Conservation (phyloP, 2,797 vertebrate species). For the Psittacula derbiana region DNA sequence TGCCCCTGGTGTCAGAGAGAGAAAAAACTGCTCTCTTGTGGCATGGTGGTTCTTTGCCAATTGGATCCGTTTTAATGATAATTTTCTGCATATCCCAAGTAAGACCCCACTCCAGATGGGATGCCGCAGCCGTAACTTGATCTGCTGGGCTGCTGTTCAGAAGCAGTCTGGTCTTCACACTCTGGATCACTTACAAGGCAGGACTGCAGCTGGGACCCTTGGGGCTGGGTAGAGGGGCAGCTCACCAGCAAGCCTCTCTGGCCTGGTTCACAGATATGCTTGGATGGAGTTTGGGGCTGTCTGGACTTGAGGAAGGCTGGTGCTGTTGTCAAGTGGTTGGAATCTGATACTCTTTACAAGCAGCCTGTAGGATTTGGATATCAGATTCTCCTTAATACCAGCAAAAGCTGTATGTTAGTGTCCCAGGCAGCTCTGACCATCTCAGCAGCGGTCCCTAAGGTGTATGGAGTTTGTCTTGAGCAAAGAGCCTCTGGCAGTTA, state of each 20-base stretch:
- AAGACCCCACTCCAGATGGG: neutral
- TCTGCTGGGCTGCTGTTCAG: neutral
- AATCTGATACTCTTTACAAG: neutral
- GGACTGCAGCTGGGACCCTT: constrained; percentile 39
- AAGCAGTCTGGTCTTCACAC: neutral
- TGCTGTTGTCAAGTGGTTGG: neutral
- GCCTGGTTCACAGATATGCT: neutral
- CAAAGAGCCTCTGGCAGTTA: neutral
- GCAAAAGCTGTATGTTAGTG: neutral
- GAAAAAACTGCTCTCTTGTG: neutral
- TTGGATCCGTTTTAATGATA: neutral
- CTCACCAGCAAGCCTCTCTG: neutral
- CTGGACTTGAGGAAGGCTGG: neutral
- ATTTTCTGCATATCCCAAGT: constrained; percentile 18
- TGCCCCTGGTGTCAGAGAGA: neutral
- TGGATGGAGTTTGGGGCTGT: neutral
- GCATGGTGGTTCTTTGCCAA: neutral
- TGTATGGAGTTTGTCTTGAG: neutral
- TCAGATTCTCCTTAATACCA: neutral
- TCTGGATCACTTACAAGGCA: neutral
- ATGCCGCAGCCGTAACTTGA: neutral
- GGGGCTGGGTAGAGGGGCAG: neutral
- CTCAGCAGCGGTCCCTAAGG: neutral
- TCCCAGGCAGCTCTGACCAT: neutral
- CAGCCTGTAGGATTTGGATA: neutral